phyloP scores from a whole-genome alignment of 2,113 vertebrate genomes.

The Rhizomys pruinosus region DNA sequence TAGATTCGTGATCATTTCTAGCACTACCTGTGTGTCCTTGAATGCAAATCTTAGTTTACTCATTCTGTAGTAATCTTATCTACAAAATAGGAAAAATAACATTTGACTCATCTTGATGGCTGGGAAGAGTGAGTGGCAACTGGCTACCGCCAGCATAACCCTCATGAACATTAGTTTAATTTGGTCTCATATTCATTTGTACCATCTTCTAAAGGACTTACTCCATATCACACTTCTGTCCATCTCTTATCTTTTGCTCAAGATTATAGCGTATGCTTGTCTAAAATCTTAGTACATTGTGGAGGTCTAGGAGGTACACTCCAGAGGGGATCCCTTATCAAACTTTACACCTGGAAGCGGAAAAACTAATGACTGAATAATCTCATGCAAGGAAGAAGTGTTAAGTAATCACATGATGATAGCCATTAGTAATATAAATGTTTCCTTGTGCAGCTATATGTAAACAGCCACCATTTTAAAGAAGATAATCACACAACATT shows the following conservation, averaged over 20 bases:
- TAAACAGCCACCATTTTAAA: not conserved
- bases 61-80: not conserved
- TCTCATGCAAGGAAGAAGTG: not conserved
- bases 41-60: no score
- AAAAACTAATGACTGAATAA: constrained; percentile 3
- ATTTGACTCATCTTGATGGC: not conserved
- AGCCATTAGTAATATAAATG: not conserved
- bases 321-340: not conserved
- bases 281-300: not conserved
- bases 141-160: not conserved
- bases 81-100: not conserved
- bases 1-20: not conserved
- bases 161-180: not conserved
- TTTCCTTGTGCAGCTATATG: not conserved
- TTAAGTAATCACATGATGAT: not conserved
- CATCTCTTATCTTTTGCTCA: not conserved
- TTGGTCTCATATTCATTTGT: not conserved
- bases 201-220: no score
- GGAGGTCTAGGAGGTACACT: not conserved
- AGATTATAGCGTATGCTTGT: not conserved
- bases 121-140: not conserved
- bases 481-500: not conserved
- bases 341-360: not conserved
- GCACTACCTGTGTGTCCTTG: not conserved
- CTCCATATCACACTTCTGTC: not conserved